These are phyloP conservation scores for Lophura nycthemera DNA, from an alignment of 2,113 vertebrate species.

Conservation along the genomic window DNA sequence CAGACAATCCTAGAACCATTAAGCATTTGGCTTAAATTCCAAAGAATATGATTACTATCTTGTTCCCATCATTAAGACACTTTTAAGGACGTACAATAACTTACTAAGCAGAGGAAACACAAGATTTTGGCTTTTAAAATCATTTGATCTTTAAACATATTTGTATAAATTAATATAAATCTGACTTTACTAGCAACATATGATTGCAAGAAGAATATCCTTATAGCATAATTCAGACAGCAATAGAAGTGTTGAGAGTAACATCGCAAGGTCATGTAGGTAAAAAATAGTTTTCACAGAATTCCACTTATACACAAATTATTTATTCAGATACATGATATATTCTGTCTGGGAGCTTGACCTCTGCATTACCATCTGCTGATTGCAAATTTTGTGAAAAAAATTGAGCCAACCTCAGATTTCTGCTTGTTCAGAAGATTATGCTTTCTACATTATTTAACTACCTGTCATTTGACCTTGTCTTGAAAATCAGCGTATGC, in stretches of 20 bases:
- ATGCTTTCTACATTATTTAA: slow-evolving; percentile 62
- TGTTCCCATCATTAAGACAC: background rate
- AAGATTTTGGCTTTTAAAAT: background rate
- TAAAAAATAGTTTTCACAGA: slow-evolving; percentile 20
- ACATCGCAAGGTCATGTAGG: slow-evolving; percentile 3
- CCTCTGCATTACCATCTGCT: slow-evolving; percentile 52
- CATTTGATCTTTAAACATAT: background rate
- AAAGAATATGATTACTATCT: background rate
- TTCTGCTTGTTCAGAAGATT: slow-evolving; percentile 63
- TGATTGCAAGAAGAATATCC: background rate
- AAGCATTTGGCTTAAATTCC: background rate
- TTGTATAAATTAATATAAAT: background rate
- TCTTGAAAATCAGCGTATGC: slow-evolving; percentile 39
- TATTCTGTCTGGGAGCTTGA: slow-evolving; percentile 18
- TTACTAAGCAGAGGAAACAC: background rate
- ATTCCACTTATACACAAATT: slow-evolving; percentile 24
- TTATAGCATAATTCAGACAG: background rate
- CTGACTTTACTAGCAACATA: background rate
- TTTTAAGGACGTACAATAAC: background rate
- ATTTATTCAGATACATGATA: slow-evolving; percentile 43
- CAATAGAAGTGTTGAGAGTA: background rate
- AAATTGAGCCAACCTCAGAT: background rate
- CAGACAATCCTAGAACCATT: background rate
- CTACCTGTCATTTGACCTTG: slow-evolving; percentile 70
- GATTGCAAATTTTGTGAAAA: slow-evolving; percentile 55